phyloP scores from a whole-genome alignment of 64 coral and sea anemone genomes.

The Platygyra sinensis region DNA sequence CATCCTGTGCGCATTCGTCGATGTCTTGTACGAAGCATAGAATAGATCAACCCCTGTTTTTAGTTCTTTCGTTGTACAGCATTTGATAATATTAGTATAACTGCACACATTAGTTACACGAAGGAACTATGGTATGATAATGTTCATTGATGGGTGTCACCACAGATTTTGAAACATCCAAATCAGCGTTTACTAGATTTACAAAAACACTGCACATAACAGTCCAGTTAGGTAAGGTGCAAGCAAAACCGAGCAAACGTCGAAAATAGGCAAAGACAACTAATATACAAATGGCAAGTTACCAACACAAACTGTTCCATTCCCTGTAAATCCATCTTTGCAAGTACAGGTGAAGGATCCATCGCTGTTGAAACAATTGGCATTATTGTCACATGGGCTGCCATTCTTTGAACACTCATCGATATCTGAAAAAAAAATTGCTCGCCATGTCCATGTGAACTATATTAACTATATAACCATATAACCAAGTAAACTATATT shows the following conservation, averaged over 20 bases:
- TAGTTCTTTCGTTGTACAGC: no score
- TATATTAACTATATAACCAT: no score
- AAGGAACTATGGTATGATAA: no score
- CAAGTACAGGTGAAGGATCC: slow-evolving; percentile 21
- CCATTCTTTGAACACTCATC: not conserved
- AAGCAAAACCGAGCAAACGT: no score
- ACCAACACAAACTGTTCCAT: slow-evolving; percentile 2
- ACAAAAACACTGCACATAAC: no score
- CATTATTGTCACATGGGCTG: not conserved
- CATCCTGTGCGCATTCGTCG: slow-evolving; percentile 34
- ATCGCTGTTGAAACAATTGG: not conserved
- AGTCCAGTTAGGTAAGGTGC: not conserved
- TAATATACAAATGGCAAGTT: not conserved
- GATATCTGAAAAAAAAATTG: not conserved
- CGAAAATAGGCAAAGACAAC: not conserved
- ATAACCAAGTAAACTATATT: not conserved
- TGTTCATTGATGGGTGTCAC: no score
- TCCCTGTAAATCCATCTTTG: not conserved
- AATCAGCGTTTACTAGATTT: no score
- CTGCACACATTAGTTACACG: no score
- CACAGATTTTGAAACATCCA: no score
- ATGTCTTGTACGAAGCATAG: slow-evolving; percentile 2
- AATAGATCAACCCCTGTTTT: no score
- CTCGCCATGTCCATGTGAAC: slow-evolving; percentile 1
- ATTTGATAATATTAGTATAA: no score